phyloP scores from a whole-genome alignment of 1,140 invertebrate genomes.

The Drosophila malerkotliana region DNA sequence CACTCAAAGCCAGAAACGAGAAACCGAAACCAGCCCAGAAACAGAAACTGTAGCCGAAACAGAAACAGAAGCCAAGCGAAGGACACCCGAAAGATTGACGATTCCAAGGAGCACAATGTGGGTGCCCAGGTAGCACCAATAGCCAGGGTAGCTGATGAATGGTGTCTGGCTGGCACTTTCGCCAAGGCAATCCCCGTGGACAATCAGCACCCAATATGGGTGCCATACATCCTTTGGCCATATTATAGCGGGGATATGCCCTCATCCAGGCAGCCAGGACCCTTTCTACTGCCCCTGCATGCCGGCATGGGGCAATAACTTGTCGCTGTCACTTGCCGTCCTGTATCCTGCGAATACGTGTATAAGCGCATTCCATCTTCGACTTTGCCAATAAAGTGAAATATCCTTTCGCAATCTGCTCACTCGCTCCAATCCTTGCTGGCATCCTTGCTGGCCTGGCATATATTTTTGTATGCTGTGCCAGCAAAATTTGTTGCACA shows the following conservation, averaged over 20 bases:
- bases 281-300: conserved; percentile 4
- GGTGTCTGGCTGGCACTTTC: conserved; percentile 31
- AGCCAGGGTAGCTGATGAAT: conserved; percentile 21
- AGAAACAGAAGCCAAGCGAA: conserved; percentile 19
- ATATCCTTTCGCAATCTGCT: conserved; percentile 44
- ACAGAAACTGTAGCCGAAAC: background rate
- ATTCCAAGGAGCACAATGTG: conserved; percentile 19
- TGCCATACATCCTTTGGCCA: conserved; percentile 1
- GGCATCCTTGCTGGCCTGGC: conserved; percentile 44
- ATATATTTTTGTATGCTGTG: conserved; percentile 55
- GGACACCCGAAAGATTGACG: conserved; percentile 33
- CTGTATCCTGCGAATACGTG: background rate
- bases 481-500: conserved; percentile 57
- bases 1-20: conserved; percentile 16
- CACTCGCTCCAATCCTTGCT: conserved; percentile 10
- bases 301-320: conserved; percentile 37
- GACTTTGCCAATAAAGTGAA: conserved; percentile 62
- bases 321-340: conserved; percentile 23
- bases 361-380: conserved; percentile 56
- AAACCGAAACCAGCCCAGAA: background rate
- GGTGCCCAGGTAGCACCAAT: background rate
- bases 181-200: conserved; percentile 2
- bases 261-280: conserved; percentile 6
- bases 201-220: conserved; percentile 11
- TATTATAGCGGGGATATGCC: conserved; percentile 26